A percentile compares a stretch with the other conserved stretches of the same genome.
Evolutionary conservation across 2,113 vertebrate species (phyloP).

Genomic region (Pseudorhombus dupliciocellatus): DNA sequence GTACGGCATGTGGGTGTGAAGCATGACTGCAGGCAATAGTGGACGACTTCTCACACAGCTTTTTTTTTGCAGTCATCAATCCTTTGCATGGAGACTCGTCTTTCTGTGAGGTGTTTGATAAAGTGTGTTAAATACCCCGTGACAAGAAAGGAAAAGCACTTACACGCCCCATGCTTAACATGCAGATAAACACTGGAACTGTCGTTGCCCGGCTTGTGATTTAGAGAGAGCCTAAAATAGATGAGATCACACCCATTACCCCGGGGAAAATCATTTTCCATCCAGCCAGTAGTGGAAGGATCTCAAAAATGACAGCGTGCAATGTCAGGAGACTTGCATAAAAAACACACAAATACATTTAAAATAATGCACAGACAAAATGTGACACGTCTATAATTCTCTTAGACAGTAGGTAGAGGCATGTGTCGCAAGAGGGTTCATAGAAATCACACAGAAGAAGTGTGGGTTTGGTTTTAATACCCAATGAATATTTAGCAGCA

Average conservation of each 20-base stretch:
- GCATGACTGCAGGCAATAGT: slow-evolving; percentile 35
- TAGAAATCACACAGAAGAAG: not conserved
- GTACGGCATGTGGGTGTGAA: slow-evolving; percentile 34
- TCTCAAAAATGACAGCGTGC: slow-evolving; percentile 29
- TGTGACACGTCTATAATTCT: not conserved
- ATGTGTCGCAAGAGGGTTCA: not conserved
- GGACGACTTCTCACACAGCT: not conserved
- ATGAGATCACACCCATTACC: slow-evolving; percentile 45
- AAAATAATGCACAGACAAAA: not conserved
- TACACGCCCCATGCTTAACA: slow-evolving; percentile 14
- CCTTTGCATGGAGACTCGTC: slow-evolving; percentile 6
- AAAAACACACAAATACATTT: not conserved
- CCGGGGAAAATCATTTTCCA: slow-evolving; percentile 39
- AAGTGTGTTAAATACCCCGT: slow-evolving; percentile 19
- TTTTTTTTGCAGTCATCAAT: slow-evolving; percentile 28
- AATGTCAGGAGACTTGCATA: not conserved
- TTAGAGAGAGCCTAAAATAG: slow-evolving; percentile 35
- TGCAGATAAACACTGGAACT: slow-evolving; percentile 24
- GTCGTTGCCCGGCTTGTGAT: slow-evolving; percentile 25
- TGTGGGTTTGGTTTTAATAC: not conserved
- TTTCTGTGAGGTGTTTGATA: slow-evolving; percentile 3
- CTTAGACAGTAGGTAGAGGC: not conserved
- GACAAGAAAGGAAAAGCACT: slow-evolving; percentile 29
- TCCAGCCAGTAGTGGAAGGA: slow-evolving; percentile 25
- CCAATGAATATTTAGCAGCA: not conserved